Evolutionary conservation across 2,113 vertebrate genomes (phyloP).

Genomic region (Ranitomeya imitator): DNA sequence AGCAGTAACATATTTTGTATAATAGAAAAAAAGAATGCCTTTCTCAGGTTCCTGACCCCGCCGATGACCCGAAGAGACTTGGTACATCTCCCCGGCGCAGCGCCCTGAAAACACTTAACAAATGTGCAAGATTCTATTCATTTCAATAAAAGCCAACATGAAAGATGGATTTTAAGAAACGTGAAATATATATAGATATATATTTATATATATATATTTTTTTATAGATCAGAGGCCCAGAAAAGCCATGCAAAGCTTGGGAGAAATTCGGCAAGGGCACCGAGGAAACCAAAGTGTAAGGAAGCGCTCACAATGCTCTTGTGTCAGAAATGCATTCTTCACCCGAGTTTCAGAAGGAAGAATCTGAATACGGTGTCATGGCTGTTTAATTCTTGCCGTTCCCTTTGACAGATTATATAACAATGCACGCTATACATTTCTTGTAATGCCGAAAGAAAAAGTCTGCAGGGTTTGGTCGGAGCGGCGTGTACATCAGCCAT

Average conservation of each 20-base stretch:
- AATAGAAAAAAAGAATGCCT: conserved; percentile 53
- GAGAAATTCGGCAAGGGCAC: conserved; percentile 54
- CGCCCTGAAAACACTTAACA: conserved; percentile 56
- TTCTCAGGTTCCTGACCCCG: conserved; percentile 55
- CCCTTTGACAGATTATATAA: conserved; percentile 58
- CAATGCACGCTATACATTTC: conserved; percentile 47
- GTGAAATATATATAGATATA: conserved; percentile 33
- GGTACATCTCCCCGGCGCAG: conserved; percentile 54
- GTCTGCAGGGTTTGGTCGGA: conserved; percentile 40
- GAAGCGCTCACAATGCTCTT: conserved; percentile 51
- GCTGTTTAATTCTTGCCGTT: conserved; percentile 54
- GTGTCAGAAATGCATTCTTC: conserved; percentile 55
- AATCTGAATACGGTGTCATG: conserved; percentile 57
- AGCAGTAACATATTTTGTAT: conserved; percentile 46
- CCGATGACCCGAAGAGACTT: conserved; percentile 44
- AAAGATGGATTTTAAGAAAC: conserved; percentile 55
- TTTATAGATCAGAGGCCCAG: conserved; percentile 54
- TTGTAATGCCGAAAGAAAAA: conserved; percentile 40
- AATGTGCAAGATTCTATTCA: conserved; percentile 58
- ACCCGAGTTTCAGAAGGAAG: conserved; percentile 45
- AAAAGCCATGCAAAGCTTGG: conserved; percentile 58
- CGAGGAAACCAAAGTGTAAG: conserved; percentile 54
- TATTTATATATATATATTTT: conserved; percentile 22
- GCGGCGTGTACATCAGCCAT: conserved; percentile 21
- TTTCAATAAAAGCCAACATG: conserved; percentile 58